A percentile compares a stretch with the other conserved stretches of the same genome.
phyloP scores from a whole-genome alignment of 2,888 invertebrate genomes.

The Phragmatobia fuliginosa region DNA sequence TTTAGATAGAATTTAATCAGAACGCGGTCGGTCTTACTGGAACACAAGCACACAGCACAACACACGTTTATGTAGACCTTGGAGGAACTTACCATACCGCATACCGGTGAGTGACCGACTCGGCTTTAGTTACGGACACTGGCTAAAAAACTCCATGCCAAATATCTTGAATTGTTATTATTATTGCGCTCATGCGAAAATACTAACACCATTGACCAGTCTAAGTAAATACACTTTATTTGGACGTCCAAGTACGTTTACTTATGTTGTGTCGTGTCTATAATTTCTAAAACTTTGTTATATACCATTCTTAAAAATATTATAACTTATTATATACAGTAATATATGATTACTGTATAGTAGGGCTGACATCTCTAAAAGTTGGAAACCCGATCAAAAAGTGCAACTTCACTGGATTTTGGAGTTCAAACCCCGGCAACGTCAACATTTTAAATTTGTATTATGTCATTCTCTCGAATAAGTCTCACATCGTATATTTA shows the following conservation, averaged over 20 bases:
- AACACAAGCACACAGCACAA: slow-evolving; percentile 30
- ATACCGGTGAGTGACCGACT: slow-evolving; percentile 74
- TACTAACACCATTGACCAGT: slow-evolving; percentile 10
- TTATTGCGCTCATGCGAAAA: slow-evolving; percentile 36
- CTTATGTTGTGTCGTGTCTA: not conserved
- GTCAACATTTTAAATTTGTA: too few relatives aligned
- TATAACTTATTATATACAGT: too few relatives aligned
- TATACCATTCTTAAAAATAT: too few relatives aligned
- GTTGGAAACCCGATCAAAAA: too few relatives aligned
- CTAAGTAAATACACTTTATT: not conserved
- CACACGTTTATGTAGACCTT: slow-evolving; percentile 62
- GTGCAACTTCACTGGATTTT: too few relatives aligned
- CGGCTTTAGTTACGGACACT: slow-evolving; percentile 73
- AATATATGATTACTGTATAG: too few relatives aligned
- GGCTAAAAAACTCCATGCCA: slow-evolving; percentile 62
- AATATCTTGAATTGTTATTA: slow-evolving; percentile 37
- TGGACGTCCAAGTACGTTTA: not conserved
- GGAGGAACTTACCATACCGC: slow-evolving; percentile 61
- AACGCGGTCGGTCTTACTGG: slow-evolving; percentile 29
- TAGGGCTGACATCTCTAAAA: too few relatives aligned
- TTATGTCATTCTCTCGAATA: too few relatives aligned
- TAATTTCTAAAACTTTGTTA: too few relatives aligned
- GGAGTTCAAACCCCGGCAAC: too few relatives aligned
- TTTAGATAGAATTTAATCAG: slow-evolving; percentile 24
- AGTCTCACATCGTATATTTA: too few relatives aligned